These are phyloP conservation scores for Galagoides demidoff DNA, from an alignment of 2,797 vertebrate genomes.

Conservation along the genomic window DNA sequence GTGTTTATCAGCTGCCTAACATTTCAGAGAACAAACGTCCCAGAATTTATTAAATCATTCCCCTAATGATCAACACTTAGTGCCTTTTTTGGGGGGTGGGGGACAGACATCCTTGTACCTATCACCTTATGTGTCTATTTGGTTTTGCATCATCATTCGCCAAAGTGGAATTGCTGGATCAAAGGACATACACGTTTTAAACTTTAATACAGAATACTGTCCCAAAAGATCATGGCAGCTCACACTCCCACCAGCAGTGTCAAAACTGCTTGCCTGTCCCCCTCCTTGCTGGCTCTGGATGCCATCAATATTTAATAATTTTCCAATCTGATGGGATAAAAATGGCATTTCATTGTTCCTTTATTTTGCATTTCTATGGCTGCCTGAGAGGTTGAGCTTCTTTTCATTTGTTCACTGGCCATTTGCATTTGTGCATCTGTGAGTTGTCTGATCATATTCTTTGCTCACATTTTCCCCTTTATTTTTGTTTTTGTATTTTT, in stretches of 20 bases:
- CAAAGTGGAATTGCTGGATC: background rate
- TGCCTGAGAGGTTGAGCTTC: background rate
- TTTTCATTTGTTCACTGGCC: background rate
- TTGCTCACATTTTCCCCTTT: background rate
- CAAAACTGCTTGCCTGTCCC: background rate
- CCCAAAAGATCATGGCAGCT: background rate
- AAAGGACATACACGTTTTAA: constrained; percentile 51
- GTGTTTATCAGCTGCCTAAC: background rate
- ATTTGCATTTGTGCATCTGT: constrained; percentile 31
- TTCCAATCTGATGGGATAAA: constrained; percentile 66
- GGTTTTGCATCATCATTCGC: background rate
- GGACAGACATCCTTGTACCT: background rate
- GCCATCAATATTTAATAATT: constrained; percentile 73
- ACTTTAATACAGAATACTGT: constrained; percentile 60
- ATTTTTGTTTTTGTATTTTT: constrained; percentile 21
- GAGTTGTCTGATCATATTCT: background rate
- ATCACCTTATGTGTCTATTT: background rate
- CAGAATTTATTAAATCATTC: background rate
- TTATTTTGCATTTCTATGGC: constrained; percentile 60
- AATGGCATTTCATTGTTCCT: constrained; percentile 56
- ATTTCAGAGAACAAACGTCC: background rate
- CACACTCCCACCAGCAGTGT: background rate
- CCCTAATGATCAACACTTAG: background rate
- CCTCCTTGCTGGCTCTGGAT: background rate
- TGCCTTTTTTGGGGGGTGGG: no score